phyloP scores from a whole-genome alignment of 2,888 invertebrate species.

The Andrena trimmerana region DNA sequence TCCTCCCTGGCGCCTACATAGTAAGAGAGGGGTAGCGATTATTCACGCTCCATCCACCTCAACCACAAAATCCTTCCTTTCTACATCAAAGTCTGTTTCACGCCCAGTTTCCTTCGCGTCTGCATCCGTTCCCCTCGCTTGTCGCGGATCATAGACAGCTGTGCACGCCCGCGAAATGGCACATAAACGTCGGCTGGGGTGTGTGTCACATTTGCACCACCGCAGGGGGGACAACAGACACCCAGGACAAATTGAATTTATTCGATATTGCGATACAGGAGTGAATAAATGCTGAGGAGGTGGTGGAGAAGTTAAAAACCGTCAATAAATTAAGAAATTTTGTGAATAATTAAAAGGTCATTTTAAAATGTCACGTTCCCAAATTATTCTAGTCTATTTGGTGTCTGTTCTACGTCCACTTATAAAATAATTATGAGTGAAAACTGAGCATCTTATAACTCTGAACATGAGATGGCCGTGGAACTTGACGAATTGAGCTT shows the following conservation, averaged over 20 bases:
- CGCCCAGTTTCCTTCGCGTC: slow-evolving; percentile 74
- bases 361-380: too few relatives aligned
- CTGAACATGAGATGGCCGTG: too few relatives aligned
- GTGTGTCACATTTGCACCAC: slow-evolving; percentile 27
- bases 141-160: slow-evolving; percentile 54
- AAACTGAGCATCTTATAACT: too few relatives aligned
- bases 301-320: too few relatives aligned
- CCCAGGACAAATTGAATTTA: slow-evolving; percentile 31
- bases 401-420: too few relatives aligned
- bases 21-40: slow-evolving; percentile 66
- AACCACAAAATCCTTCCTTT: slow-evolving; percentile 75
- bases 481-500: too few relatives aligned
- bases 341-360: too few relatives aligned
- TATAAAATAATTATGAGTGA: too few relatives aligned
- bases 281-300: neutral
- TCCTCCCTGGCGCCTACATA: slow-evolving; percentile 21
- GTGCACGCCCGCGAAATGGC: slow-evolving; percentile 46
- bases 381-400: too few relatives aligned
- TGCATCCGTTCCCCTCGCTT: slow-evolving; percentile 51
- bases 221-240: slow-evolving; percentile 1
- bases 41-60: slow-evolving; percentile 75
- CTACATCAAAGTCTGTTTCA: slow-evolving; percentile 76
- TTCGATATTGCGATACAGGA: neutral
- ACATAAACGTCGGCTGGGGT: slow-evolving; percentile 11
- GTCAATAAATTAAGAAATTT: too few relatives aligned